Conservation (phyloP, 2,797 vertebrate species). For the Gallirallus australis region DNA sequence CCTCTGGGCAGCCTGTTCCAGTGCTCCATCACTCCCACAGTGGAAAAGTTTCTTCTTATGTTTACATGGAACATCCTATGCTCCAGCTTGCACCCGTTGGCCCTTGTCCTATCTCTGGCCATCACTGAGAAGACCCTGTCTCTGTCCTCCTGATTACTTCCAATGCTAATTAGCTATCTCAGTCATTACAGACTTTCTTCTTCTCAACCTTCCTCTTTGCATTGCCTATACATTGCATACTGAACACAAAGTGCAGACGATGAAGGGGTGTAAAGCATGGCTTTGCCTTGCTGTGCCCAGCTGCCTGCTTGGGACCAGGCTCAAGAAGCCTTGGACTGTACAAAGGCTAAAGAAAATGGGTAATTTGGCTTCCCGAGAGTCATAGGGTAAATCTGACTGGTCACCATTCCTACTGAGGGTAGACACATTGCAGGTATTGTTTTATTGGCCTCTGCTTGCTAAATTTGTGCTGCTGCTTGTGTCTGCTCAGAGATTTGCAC, state of each 20-base stretch:
- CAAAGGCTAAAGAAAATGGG: not conserved
- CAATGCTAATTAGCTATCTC: fast-evolving
- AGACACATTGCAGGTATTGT: not conserved
- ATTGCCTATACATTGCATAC: not conserved
- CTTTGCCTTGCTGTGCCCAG: not conserved
- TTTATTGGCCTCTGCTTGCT: not conserved
- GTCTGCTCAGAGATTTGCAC: not conserved
- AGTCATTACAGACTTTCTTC: not conserved
- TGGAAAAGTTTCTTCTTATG: too few relatives aligned
- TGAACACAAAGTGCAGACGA: not conserved
- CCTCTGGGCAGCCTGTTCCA: too few relatives aligned
- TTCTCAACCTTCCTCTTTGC: not conserved
- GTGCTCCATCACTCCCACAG: too few relatives aligned
- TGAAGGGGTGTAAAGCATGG: not conserved
- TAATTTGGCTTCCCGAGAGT: not conserved
- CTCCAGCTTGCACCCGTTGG: too few relatives aligned
- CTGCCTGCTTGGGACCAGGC: not conserved
- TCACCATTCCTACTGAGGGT: not conserved
- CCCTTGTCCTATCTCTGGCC: too few relatives aligned
- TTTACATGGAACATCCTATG: too few relatives aligned
- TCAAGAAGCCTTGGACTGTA: not conserved
- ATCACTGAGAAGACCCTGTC: too few relatives aligned
- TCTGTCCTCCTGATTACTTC: too few relatives aligned
- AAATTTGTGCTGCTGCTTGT: not conserved
- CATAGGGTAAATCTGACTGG: not conserved